Percentiles rank a stretch among this genome's conserved stretches.
Evolutionary conservation across 2,888 invertebrate genomes (phyloP).

Genomic region (Eudemis profundana): DNA sequence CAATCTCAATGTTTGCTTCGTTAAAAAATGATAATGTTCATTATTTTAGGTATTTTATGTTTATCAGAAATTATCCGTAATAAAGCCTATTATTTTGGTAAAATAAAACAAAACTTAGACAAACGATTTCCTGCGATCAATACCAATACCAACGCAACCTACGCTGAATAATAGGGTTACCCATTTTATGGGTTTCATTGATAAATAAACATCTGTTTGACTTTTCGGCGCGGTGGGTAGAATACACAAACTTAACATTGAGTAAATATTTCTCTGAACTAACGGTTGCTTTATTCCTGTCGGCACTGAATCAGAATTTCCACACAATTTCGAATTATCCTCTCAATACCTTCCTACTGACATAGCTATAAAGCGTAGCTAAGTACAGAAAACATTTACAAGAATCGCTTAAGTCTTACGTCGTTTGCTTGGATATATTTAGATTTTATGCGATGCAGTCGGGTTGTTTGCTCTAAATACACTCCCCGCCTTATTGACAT

Average conservation of each 20-base stretch:
- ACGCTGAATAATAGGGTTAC: conserved; percentile 22
- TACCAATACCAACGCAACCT: not conserved
- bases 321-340: too few relatives aligned
- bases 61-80: conserved; percentile 3
- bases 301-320: conserved; percentile 3
- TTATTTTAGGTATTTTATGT: conserved; percentile 12
- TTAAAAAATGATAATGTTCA: conserved; percentile 13
- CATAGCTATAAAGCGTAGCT: not conserved
- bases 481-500: conserved; percentile 39
- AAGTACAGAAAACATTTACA: not conserved
- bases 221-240: conserved; percentile 13
- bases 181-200: conserved; percentile 18
- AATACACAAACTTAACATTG: conserved; percentile 17
- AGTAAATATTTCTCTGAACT: conserved; percentile 13
- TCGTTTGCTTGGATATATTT: conserved; percentile 28
- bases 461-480: conserved; percentile 37
- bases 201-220: conserved; percentile 27
- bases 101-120: not conserved
- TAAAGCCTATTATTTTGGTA: not conserved
- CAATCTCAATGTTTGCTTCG: not conserved
- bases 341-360: not conserved
- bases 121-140: conserved; percentile 4
- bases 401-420: conserved; percentile 15
- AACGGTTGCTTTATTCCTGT: conserved; percentile 5
- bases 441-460: conserved; percentile 31